Evolutionary conservation across 2,797 vertebrate species (phyloP).

Genomic region (Remorina albescens): DNA sequence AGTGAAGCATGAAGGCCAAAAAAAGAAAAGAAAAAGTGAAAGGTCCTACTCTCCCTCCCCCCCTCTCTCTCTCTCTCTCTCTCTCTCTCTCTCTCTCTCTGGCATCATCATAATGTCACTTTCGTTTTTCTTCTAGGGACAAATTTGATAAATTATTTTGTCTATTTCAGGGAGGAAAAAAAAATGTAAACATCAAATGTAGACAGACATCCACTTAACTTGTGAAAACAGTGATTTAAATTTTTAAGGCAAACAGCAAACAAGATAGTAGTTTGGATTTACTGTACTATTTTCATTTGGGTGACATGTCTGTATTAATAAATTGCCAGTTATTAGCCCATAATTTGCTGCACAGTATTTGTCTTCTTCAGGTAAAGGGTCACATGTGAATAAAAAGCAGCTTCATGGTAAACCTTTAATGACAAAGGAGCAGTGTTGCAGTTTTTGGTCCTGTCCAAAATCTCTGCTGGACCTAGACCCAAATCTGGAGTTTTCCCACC

Average conservation of each 20-base stretch:
- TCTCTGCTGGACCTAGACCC: accelerated
- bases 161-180: slow-evolving; percentile 23
- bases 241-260: neutral
- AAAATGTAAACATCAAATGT: neutral
- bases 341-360: slow-evolving; percentile 51
- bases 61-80: too few species aligned
- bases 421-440: neutral
- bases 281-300: neutral
- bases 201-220: neutral
- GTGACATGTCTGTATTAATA: neutral
- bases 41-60: too few species aligned
- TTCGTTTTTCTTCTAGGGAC: slow-evolving; percentile 24
- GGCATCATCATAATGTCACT: slow-evolving; percentile 31
- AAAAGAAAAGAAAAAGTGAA: neutral
- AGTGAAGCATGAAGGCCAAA: slow-evolving; percentile 62
- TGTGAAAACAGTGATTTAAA: neutral
- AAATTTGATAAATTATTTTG: slow-evolving; percentile 39
- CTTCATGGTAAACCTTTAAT: slow-evolving; percentile 8
- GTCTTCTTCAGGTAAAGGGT: slow-evolving; percentile 39
- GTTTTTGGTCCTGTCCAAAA: too few species aligned
- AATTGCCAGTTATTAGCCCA: slow-evolving; percentile 23
- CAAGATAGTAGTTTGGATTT: neutral
- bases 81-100: slow-evolving; percentile 6
- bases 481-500: neutral
- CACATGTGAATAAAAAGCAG: slow-evolving; percentile 40